Percentiles rank a stretch among this genome's conserved stretches.
These are phyloP conservation scores for Octomys mimax DNA, from an alignment of 2,797 vertebrate species.

Conservation along the genomic window DNA sequence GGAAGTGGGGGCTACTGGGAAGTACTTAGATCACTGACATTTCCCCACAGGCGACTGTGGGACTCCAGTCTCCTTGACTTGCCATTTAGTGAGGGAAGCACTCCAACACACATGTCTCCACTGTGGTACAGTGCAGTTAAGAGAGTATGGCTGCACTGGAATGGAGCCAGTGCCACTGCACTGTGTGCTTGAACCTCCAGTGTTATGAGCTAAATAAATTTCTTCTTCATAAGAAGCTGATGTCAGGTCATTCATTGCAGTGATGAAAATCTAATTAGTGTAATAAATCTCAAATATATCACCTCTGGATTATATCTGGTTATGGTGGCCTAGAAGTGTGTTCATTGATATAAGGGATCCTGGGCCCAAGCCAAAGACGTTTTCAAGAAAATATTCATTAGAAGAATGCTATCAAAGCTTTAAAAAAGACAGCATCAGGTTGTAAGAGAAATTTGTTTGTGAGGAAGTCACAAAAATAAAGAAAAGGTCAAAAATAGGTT, in stretches of 20 bases:
- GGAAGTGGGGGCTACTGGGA: neutral
- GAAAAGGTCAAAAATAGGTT: constrained; percentile 71
- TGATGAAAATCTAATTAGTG: neutral
- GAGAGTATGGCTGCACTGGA: neutral
- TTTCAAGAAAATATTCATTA: constrained; percentile 44
- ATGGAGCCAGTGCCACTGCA: neutral
- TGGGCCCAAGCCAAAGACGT: neutral
- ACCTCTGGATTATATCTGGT: neutral
- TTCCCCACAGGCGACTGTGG: neutral
- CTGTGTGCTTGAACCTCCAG: neutral
- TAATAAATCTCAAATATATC: neutral
- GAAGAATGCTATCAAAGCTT: constrained; percentile 69
- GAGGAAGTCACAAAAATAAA: constrained; percentile 73
- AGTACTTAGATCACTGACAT: neutral
- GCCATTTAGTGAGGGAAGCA: neutral
- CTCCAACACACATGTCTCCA: neutral
- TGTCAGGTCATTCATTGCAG: neutral
- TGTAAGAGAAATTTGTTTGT: constrained; percentile 77
- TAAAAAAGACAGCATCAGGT: constrained; percentile 59
- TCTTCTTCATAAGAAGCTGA: neutral
- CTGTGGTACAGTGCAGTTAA: neutral
- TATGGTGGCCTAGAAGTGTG: neutral
- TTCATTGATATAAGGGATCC: neutral
- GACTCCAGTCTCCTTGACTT: neutral
- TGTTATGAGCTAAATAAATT: neutral